Evolutionary conservation across 2,888 invertebrate species (phyloP).

Genomic region (Cancer borealis): DNA sequence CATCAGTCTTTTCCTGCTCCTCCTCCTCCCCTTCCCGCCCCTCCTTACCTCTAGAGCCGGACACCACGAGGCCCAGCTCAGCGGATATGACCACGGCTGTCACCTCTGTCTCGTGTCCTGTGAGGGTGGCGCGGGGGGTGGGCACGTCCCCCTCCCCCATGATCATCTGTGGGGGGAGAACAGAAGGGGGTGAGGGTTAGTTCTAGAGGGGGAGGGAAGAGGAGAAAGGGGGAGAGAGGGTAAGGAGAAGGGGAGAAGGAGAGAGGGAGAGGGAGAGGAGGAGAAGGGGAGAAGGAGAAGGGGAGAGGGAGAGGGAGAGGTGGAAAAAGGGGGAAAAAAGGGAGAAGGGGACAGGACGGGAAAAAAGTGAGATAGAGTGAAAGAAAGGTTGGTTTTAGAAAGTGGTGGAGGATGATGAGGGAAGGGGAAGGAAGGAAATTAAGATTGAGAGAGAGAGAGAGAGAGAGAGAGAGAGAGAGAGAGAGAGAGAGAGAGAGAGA

Average conservation of each 20-base stretch:
- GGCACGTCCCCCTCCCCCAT: conserved; percentile 98
- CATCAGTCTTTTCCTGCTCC: too few species aligned
- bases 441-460: too few species aligned
- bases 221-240: not conserved
- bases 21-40: not conserved
- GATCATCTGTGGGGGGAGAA: conserved; percentile 84
- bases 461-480: too few species aligned
- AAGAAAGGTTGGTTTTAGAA: too few species aligned
- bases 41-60: conserved; percentile 88
- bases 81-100: conserved; percentile 97
- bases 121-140: conserved; percentile 96
- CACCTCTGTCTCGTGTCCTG: conserved; percentile 98
- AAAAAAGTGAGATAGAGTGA: too few species aligned
- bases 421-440: too few species aligned
- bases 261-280: not conserved
- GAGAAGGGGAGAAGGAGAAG: not conserved
- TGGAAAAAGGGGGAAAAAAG: not conserved
- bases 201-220: not conserved
- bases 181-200: not conserved
- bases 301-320: not conserved
- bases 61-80: conserved; percentile 97
- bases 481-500: too few species aligned
- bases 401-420: too few species aligned
- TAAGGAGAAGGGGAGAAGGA: not conserved
- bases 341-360: too few species aligned